These are phyloP conservation scores for Sebastes miniatus DNA, from an alignment of 2,797 vertebrate genomes.

Conservation along the genomic window DNA sequence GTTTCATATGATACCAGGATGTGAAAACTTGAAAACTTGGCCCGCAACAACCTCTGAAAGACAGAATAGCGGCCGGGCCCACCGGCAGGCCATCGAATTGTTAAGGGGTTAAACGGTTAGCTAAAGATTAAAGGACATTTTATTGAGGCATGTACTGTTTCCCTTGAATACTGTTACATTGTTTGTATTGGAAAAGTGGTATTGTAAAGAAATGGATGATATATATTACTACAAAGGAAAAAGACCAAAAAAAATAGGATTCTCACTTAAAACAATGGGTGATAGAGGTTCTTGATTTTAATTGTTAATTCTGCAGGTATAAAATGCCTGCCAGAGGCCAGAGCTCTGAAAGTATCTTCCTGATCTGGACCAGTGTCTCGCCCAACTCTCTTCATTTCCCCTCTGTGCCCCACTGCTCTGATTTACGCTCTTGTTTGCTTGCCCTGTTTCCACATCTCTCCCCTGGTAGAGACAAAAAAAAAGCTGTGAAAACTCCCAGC, in stretches of 20 bases:
- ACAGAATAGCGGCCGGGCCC: no score
- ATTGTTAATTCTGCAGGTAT: not conserved
- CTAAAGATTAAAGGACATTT: not conserved
- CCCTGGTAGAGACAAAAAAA: slow-evolving; percentile 15
- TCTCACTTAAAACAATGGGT: not conserved
- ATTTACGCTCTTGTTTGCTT: slow-evolving; percentile 58
- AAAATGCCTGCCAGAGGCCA: not conserved
- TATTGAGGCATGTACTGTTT: not conserved
- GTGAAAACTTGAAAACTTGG: no score
- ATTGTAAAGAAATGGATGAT: not conserved
- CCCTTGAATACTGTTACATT: not conserved
- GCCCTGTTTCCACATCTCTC: slow-evolving; percentile 50
- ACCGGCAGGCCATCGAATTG: no score
- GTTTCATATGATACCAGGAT: no score
- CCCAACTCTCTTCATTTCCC: slow-evolving; percentile 34
- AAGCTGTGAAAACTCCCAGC: slow-evolving; percentile 1
- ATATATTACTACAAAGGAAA: not conserved
- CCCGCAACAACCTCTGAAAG: no score
- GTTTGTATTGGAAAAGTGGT: not conserved
- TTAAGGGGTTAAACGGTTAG: not conserved
- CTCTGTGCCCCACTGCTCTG: slow-evolving; percentile 42
- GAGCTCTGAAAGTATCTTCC: not conserved
- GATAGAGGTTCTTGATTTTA: not conserved
- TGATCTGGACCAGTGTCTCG: slow-evolving; percentile 16
- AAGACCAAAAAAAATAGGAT: not conserved